These are phyloP conservation scores for Dione juno DNA, from an alignment of 2,888 invertebrate species.

Conservation along the genomic window DNA sequence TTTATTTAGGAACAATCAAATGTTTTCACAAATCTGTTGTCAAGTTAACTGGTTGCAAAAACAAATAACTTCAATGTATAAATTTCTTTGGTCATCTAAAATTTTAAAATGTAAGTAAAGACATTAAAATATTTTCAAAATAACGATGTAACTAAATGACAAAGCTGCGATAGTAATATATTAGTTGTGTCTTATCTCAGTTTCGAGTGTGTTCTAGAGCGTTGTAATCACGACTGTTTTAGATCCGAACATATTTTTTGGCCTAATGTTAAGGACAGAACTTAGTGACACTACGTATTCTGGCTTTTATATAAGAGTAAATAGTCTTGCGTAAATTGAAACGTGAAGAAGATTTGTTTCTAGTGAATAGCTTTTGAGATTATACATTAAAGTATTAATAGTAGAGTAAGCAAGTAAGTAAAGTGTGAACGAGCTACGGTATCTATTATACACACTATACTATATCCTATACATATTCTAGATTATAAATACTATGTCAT, in stretches of 20 bases:
- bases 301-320: not conserved
- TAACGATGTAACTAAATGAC: not conserved
- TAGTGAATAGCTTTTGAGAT: not conserved
- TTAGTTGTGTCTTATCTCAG: conserved; percentile 5
- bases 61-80: not conserved
- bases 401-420: not conserved
- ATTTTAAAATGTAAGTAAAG: not conserved
- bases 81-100: not conserved
- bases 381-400: not conserved
- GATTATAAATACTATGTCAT: no score
- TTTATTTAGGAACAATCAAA: not conserved
- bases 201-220: not conserved
- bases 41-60: not conserved
- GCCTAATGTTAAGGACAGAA: conserved; percentile 18
- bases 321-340: not conserved
- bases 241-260: conserved; percentile 18
- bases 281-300: conserved; percentile 1
- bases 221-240: conserved; percentile 15
- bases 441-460: no score
- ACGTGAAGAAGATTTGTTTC: not conserved
- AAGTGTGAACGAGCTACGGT: no score
- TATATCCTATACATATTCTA: no score
- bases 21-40: not conserved
- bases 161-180: not conserved
- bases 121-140: not conserved